Evolutionary conservation across 2,113 vertebrate genomes (phyloP).

Genomic region (Galbula dea): DNA sequence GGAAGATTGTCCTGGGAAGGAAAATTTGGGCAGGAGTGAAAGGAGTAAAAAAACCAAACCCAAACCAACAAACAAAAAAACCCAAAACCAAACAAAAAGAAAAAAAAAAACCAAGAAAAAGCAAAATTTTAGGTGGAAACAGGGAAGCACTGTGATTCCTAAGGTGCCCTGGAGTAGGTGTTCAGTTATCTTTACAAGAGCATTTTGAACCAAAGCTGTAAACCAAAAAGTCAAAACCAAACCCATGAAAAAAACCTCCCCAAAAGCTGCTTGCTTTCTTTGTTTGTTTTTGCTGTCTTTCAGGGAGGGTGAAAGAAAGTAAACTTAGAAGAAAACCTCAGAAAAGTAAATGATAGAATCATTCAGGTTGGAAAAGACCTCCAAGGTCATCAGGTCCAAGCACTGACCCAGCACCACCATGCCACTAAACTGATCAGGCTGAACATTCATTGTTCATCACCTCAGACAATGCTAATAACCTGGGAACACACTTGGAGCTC

Average conservation of each 20-base stretch:
- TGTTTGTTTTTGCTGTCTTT: background rate
- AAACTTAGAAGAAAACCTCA: background rate
- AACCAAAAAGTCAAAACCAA: background rate
- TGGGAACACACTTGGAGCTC: accelerated
- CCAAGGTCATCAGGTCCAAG: too few relatives aligned
- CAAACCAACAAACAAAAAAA: too few relatives aligned
- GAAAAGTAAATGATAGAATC: background rate
- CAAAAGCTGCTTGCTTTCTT: background rate
- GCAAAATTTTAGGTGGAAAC: background rate
- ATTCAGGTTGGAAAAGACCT: too few relatives aligned
- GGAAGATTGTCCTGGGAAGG: background rate
- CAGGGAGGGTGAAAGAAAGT: background rate
- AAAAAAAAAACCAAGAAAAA: too few relatives aligned
- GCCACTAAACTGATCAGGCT: background rate
- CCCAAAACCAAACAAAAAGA: too few relatives aligned
- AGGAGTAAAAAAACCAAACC: background rate
- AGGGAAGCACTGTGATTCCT: background rate
- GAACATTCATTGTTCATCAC: background rate
- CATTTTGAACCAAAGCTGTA: background rate
- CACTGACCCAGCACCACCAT: too few relatives aligned
- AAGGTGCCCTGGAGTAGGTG: background rate
- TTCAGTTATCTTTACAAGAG: background rate
- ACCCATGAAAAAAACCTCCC: background rate
- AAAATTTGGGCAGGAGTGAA: background rate
- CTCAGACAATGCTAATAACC: background rate